Percentiles rank a stretch among this genome's conserved stretches.
These are phyloP conservation scores for Luehdorfia chinensis DNA, from an alignment of 1,140 invertebrate genomes.

Conservation along the genomic window DNA sequence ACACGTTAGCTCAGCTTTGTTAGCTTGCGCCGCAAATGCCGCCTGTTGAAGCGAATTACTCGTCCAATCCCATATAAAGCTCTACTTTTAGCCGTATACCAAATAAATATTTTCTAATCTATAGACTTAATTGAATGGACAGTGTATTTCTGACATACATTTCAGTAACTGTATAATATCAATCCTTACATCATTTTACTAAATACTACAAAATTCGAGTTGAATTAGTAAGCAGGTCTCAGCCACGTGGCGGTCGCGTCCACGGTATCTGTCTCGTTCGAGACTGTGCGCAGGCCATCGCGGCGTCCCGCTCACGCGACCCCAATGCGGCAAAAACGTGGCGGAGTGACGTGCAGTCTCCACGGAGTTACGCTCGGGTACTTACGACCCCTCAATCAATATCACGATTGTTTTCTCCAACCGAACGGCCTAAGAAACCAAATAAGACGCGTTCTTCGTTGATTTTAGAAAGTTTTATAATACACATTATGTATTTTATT, in stretches of 20 bases:
- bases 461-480: not conserved
- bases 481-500: too few species aligned
- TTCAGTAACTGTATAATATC: too few species aligned
- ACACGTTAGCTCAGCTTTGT: too few species aligned
- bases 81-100: too few species aligned
- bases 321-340: conserved; percentile 56
- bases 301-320: conserved; percentile 36
- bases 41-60: too few species aligned
- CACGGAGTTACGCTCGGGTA: conserved; percentile 26
- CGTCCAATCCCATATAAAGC: too few species aligned
- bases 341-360: conserved; percentile 40
- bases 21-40: too few species aligned
- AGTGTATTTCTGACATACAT: too few species aligned
- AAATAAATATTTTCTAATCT: too few species aligned
- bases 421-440: too few species aligned
- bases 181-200: not conserved
- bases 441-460: too few species aligned
- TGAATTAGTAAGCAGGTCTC: not conserved
- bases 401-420: conserved; percentile 29
- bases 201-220: conserved; percentile 11
- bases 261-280: conserved; percentile 20
- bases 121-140: too few species aligned
- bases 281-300: conserved; percentile 15
- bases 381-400: conserved; percentile 36
- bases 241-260: conserved; percentile 13